phyloP scores from a whole-genome alignment of 2,113 vertebrate genomes.

The Hylia prasina region DNA sequence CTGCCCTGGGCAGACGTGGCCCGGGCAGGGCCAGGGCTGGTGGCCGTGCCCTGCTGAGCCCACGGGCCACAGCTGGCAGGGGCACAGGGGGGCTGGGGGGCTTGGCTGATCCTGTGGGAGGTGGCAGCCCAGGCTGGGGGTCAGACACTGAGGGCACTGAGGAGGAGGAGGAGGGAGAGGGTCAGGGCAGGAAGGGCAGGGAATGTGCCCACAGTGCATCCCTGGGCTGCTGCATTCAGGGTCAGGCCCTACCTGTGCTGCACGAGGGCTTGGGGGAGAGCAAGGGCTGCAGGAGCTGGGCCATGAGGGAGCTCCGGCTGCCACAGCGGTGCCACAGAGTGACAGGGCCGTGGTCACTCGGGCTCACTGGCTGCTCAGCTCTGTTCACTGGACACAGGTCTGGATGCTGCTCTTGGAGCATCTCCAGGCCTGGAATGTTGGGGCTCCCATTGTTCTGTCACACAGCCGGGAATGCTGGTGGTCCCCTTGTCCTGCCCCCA shows the following conservation, averaged over 20 bases:
- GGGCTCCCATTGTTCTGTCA: not conserved
- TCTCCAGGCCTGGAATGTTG: not conserved
- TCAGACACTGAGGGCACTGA: not conserved
- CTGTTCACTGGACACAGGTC: not conserved
- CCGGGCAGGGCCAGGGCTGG: not conserved
- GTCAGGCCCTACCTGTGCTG: not conserved
- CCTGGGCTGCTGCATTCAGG: not conserved
- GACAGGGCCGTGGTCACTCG: not conserved
- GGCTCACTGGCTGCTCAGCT: not conserved
- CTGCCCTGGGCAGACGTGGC: not conserved
- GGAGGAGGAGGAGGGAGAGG: not conserved
- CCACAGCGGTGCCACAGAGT: not conserved
- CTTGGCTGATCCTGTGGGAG: not conserved
- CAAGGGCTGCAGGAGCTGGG: not conserved
- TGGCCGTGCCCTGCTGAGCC: not conserved
- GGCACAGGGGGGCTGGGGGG: not conserved
- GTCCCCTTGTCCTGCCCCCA: not conserved
- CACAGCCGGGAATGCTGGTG: not conserved
- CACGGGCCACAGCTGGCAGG: not conserved
- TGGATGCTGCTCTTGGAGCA: rapidly evolving
- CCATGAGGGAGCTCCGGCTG: not conserved
- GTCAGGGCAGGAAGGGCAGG: not conserved
- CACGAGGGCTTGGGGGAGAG: not conserved
- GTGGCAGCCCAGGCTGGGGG: not conserved
- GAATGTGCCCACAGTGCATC: not conserved